phyloP scores from a whole-genome alignment of 2,888 invertebrate species.

The Folsomia candida region DNA sequence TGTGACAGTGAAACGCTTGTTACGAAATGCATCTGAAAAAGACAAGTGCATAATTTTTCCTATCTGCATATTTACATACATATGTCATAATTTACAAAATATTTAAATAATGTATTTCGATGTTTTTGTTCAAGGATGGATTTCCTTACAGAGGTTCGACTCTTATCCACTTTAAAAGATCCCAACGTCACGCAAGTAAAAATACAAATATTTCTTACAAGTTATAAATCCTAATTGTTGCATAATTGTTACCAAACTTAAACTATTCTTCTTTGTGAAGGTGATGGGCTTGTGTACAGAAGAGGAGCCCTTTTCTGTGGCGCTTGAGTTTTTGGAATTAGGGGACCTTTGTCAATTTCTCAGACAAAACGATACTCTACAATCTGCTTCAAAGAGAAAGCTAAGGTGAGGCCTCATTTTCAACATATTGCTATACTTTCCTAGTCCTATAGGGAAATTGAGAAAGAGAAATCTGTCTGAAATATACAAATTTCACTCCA shows the following conservation, averaged over 20 bases:
- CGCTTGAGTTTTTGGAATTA: constrained; percentile 82
- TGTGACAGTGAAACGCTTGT: constrained; percentile 83
- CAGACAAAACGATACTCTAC: constrained; percentile 54
- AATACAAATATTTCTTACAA: too few relatives aligned
- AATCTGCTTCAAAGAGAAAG: constrained; percentile 43
- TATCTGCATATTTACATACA: too few relatives aligned
- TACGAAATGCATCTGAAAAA: constrained; percentile 72
- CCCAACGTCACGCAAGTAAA: constrained; percentile 80
- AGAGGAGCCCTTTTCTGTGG: constrained; percentile 80
- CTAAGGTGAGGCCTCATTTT: constrained; percentile 35
- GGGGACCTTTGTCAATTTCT: constrained; percentile 77
- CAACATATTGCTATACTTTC: not conserved
- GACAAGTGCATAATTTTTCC: constrained; percentile 67
- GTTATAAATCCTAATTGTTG: too few relatives aligned
- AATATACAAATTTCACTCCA: too few relatives aligned
- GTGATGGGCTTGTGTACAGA: constrained; percentile 75
- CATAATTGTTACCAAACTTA: too few relatives aligned
- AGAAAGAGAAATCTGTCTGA: too few relatives aligned
- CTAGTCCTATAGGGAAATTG: too few relatives aligned
- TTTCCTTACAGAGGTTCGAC: constrained; percentile 79
- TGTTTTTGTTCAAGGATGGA: constrained; percentile 65
- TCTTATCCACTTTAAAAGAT: constrained; percentile 77
- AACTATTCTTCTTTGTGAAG: too few relatives aligned
- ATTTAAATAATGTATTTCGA: too few relatives aligned
- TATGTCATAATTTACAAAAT: too few relatives aligned